Conservation (phyloP, 2,888 invertebrate genomes). For the Synergus japonicus region DNA sequence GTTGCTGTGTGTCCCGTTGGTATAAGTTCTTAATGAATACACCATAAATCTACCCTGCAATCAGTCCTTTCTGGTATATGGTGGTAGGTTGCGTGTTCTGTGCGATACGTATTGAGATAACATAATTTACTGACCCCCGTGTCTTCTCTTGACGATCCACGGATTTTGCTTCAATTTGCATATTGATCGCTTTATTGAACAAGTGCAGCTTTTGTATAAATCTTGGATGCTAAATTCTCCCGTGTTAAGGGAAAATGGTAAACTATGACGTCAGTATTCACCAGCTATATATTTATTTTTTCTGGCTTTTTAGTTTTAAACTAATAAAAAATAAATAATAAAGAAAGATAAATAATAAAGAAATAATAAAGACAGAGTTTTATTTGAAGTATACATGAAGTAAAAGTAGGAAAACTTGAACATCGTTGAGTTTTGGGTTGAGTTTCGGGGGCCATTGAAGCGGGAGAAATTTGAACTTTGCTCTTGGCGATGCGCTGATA, state of each 20-base stretch:
- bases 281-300: no score
- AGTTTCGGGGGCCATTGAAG: conserved; percentile 2
- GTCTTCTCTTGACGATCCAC: conserved; percentile 55
- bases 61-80: conserved; percentile 53
- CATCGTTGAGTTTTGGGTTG: neutral
- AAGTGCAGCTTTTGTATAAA: neutral
- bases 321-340: no score
- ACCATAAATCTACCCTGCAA: conserved; percentile 65
- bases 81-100: conserved; percentile 60
- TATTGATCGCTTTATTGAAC: conserved; percentile 61
- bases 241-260: no score
- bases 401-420: no score
- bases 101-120: conserved; percentile 63
- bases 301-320: no score
- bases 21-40: conserved; percentile 62
- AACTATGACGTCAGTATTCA: no score
- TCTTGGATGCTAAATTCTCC: neutral
- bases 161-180: conserved; percentile 60
- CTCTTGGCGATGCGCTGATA: conserved; percentile 20
- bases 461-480: neutral
- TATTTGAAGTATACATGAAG: no score
- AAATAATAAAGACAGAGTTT: no score
- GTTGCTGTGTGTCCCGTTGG: conserved; percentile 56
- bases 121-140: conserved; percentile 57
- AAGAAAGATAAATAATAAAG: no score